These are phyloP conservation scores for Cheumatopsyche charites DNA, from an alignment of 1,140 invertebrate species.

Conservation along the genomic window DNA sequence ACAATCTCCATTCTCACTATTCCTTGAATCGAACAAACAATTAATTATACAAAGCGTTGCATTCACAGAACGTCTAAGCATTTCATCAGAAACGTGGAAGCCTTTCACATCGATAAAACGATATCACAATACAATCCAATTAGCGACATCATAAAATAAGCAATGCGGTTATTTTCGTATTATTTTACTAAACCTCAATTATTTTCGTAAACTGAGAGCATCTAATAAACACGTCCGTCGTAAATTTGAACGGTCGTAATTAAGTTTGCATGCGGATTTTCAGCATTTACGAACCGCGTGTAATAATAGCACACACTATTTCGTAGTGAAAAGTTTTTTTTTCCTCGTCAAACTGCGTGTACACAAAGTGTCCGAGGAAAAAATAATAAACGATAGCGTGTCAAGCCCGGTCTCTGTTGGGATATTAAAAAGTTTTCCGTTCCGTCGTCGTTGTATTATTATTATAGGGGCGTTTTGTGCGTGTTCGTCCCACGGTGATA, in stretches of 20 bases:
- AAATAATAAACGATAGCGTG: constrained; percentile 22
- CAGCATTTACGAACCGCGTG: background rate
- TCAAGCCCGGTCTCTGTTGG: background rate
- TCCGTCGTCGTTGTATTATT: background rate
- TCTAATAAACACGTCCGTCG: constrained; percentile 13
- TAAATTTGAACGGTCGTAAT: constrained; percentile 17
- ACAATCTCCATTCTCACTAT: too few relatives aligned
- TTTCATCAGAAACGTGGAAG: too few relatives aligned
- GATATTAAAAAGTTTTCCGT: constrained; percentile 23
- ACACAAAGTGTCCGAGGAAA: background rate
- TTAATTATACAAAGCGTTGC: too few relatives aligned
- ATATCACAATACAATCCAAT: too few relatives aligned
- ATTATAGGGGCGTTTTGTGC: background rate
- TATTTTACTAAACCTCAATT: background rate
- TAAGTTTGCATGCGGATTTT: constrained; percentile 22
- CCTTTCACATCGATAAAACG: too few relatives aligned
- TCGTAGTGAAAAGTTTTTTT: background rate
- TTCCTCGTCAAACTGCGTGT: background rate
- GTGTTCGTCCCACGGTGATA: too few relatives aligned
- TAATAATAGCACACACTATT: background rate
- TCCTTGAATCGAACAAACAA: too few relatives aligned
- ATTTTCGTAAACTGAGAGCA: background rate
- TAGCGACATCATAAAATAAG: too few relatives aligned
- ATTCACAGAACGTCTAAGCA: too few relatives aligned
- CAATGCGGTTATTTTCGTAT: too few relatives aligned